These are phyloP conservation scores for Cephalopterus ornatus DNA, from an alignment of 2,113 vertebrate species.

Conservation along the genomic window DNA sequence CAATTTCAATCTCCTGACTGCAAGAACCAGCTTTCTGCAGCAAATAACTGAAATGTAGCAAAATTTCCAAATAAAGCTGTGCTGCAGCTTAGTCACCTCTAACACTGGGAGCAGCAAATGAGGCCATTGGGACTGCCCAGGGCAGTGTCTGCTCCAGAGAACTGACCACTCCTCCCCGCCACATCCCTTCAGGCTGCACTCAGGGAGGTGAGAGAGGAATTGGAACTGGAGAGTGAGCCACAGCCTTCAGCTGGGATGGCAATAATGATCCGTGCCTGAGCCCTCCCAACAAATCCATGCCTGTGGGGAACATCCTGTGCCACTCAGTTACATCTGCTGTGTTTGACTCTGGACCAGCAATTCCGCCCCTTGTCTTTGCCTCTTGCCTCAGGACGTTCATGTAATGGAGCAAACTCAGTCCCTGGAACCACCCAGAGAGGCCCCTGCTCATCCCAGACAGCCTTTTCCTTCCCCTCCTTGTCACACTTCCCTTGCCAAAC, in stretches of 20 bases:
- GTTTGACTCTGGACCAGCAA: neutral
- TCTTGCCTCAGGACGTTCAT: fast-evolving
- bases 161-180: fast-evolving
- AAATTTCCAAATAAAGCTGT: neutral
- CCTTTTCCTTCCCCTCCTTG: neutral
- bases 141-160: fast-evolving
- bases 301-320: neutral
- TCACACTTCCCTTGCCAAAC: fast-evolving
- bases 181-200: neutral
- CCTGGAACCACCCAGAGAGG: neutral
- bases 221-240: fast-evolving
- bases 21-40: neutral
- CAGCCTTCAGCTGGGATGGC: neutral
- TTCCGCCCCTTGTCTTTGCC: neutral
- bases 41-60: neutral
- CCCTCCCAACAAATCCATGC: neutral
- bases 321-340: fast-evolving
- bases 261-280: fast-evolving
- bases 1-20: neutral
- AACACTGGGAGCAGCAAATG: fast-evolving
- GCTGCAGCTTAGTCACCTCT: neutral
- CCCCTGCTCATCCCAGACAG: neutral
- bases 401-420: neutral
- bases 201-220: fast-evolving
- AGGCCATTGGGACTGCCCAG: neutral